phyloP scores from a whole-genome alignment of 2,113 vertebrate species.

The Tamias sibiricus region DNA sequence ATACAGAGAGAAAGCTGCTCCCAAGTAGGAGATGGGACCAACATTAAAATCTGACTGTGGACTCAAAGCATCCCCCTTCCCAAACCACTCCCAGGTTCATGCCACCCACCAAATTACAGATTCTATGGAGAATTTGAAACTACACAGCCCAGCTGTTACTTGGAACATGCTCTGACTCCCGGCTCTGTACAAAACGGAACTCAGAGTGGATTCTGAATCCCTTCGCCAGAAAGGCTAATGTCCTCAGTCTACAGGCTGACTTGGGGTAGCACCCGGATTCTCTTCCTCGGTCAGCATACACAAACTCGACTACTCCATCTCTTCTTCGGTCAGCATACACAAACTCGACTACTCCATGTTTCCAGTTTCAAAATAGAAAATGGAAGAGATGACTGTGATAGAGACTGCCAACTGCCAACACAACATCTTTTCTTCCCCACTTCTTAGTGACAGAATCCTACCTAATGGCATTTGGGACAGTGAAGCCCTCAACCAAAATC shows the following conservation, averaged over 20 bases:
- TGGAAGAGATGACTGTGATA: neutral
- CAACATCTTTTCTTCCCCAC: neutral
- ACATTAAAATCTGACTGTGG: neutral
- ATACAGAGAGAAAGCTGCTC: neutral
- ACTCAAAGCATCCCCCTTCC: neutral
- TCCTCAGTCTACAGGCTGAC: neutral
- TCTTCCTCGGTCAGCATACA: accelerated
- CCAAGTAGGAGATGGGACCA: neutral
- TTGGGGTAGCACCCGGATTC: neutral
- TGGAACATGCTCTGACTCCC: neutral
- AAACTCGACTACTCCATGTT: neutral
- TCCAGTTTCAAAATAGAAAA: neutral
- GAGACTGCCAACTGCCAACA: neutral
- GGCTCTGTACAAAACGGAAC: neutral
- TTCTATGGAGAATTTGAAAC: neutral
- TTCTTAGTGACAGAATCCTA: neutral
- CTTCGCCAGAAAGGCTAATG: neutral
- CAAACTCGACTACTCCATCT: neutral
- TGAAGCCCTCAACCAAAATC: neutral
- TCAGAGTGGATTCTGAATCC: neutral
- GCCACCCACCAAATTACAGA: neutral
- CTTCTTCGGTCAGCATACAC: neutral
- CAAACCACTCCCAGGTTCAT: neutral
- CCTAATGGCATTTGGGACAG: neutral
- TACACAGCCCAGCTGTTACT: neutral